Base-by-base conservation (phyloP, 2,113 vertebrate species). In the Phylloscopus whistleri region DNA sequence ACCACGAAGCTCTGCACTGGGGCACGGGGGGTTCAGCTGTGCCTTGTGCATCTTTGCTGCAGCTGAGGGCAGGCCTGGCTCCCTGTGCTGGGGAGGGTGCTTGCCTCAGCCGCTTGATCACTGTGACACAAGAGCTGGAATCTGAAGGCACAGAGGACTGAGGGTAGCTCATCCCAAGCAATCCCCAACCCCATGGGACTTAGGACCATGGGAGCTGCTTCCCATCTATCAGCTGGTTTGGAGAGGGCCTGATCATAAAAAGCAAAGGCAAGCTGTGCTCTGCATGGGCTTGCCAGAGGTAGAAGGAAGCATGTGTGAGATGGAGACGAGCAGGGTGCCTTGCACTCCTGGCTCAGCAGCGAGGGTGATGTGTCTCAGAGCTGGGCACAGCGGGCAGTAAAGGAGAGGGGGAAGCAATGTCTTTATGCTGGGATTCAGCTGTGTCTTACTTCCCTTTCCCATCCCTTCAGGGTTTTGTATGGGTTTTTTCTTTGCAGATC, bases 381-480 rank as follows among this genome's bases (percentile, higher is more conserved):
- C 67, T 66, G 55, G 48, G 48, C 5, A 21, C 33, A 82, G 79
- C 0, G 0, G 56, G 90, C 3, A 18, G 37, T 44, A 22, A 89
- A 90, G 91, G 67, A 89, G 79, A 85, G 64, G 68, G 79, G 84
- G 90, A 94, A 95, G 93, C 79, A 81, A 91, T 37, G 96, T 86
- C 52, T 87, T 85, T 43, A 28, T 64, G 90, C 66, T 75, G 76
- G 82, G 82, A 62, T 90, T 97, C 49, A 95, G 93, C 86, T 94
- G 58, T 87, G 75, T 95, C 79, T 97, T 95, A 91, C 87, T 97
- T 96, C 95, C 92, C 89, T 94, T 96, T 93, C 92, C 96, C 52
- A 53, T 94, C 94, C 96, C 89, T 96, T 96, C 93, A 95, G 95
- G 96, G 94, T 97, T 96, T 96, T 97, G 73, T 97, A 97, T 86